phyloP scores from a whole-genome alignment of 2,888 invertebrate genomes.

The Gisinianus flammeolus region DNA sequence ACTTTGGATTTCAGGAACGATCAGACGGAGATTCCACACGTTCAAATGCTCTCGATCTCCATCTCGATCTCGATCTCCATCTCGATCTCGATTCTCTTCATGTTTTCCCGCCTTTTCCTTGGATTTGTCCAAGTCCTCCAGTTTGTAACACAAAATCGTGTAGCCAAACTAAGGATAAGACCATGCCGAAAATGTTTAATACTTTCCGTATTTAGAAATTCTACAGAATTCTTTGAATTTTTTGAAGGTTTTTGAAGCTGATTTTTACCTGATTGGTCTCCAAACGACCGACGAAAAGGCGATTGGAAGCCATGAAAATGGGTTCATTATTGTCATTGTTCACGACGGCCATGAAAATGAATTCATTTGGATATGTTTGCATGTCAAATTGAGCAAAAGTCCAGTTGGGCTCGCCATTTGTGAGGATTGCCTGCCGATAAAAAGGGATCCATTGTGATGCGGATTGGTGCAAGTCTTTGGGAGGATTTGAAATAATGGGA shows the following conservation, averaged over 20 bases:
- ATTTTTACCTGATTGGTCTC: constrained; percentile 2
- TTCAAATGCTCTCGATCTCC: constrained; percentile 9
- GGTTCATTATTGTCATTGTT: constrained; percentile 16
- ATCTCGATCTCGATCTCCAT: no score
- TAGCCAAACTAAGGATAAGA: constrained; percentile 15
- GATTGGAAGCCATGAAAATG: neutral
- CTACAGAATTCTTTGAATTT: neutral
- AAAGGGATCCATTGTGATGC: constrained; percentile 20
- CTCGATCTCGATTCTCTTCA: no score
- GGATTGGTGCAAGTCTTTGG: neutral
- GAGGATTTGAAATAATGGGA: no score
- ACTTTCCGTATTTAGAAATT: no score
- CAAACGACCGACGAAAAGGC: constrained; percentile 4
- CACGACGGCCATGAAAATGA: neutral
- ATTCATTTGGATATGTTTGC: constrained; percentile 13
- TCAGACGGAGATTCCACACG: neutral
- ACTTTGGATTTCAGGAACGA: neutral
- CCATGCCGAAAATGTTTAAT: neutral
- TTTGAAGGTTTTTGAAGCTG: neutral
- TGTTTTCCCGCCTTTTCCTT: no score
- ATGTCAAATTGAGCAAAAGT: neutral
- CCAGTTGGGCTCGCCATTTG: neutral
- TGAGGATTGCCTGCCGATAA: neutral
- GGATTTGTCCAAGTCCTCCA: neutral
- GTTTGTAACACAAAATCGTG: constrained; percentile 26